Conservation (phyloP, 92 coral and sea anemone species). For the Actinernus sp. region DNA sequence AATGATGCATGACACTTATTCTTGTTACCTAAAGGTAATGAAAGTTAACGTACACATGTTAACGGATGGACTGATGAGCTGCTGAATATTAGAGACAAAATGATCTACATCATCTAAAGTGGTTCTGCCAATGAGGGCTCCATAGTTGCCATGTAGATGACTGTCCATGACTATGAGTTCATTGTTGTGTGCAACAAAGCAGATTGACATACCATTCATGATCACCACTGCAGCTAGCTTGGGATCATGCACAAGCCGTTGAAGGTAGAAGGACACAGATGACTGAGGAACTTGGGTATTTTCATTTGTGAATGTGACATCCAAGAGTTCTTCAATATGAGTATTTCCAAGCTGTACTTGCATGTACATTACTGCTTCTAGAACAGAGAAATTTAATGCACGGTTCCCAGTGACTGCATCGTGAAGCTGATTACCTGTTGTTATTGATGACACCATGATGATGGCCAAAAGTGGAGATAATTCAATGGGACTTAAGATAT, state of each 20-base stretch:
- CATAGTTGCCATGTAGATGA: slow-evolving; percentile 8
- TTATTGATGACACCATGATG: neutral
- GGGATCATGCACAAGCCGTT: slow-evolving; percentile 3
- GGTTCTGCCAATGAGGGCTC: slow-evolving; percentile 10
- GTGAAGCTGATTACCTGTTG: neutral
- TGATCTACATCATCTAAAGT: slow-evolving; percentile 9
- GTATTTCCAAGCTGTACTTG: neutral
- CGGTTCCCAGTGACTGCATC: slow-evolving; percentile 1
- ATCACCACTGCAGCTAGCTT: slow-evolving; percentile 21
- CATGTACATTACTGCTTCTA: neutral
- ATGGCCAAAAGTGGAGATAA: slow-evolving; percentile 1
- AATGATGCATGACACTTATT: neutral
- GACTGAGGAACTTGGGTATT: slow-evolving; percentile 21
- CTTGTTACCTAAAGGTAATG: slow-evolving; percentile 21
- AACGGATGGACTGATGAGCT: slow-evolving; percentile 13
- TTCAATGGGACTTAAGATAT: neutral
- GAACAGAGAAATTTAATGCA: slow-evolving; percentile 2
- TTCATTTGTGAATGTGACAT: slow-evolving; percentile 4
- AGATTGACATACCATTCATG: slow-evolving; percentile 13
- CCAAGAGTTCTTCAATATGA: slow-evolving; percentile 17
- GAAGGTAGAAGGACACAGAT: slow-evolving; percentile 13
- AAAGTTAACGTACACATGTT: slow-evolving; percentile 47
- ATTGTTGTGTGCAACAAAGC: slow-evolving; percentile 2
- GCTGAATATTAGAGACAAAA: slow-evolving; percentile 14
- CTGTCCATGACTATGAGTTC: slow-evolving; percentile 14